Percentiles rank a stretch among this genome's conserved stretches.
These are phyloP conservation scores for Loriculus beryllinus DNA, from an alignment of 2,797 vertebrate genomes.

Conservation along the genomic window DNA sequence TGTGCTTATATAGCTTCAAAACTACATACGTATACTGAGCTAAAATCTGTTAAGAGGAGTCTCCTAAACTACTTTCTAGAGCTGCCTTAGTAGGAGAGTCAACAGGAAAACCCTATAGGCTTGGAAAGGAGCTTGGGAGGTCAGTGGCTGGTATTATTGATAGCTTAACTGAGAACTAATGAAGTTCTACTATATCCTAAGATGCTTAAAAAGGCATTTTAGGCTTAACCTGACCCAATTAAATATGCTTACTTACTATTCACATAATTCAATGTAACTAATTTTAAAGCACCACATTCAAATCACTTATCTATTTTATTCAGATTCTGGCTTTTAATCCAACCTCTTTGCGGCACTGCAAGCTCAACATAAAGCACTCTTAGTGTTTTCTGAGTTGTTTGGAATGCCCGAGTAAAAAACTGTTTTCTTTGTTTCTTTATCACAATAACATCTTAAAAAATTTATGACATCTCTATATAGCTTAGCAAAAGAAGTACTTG, in stretches of 20 bases:
- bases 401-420: neutral
- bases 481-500: neutral
- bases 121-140: neutral
- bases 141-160: neutral
- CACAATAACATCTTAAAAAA: constrained; percentile 42
- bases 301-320: neutral
- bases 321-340: neutral
- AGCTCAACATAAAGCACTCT: neutral
- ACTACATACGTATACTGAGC: neutral
- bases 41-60: neutral
- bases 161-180: neutral
- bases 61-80: neutral
- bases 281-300: neutral
- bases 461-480: constrained; percentile 17
- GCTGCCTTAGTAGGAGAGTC: neutral
- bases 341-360: neutral
- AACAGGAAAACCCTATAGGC: neutral
- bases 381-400: neutral
- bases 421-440: constrained; percentile 19
- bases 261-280: neutral
- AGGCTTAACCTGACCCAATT: neutral
- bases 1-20: neutral
- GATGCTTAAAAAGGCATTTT: neutral
- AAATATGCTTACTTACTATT: neutral
- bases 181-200: neutral